A percentile compares a stretch with the other conserved stretches of the same genome.
phyloP scores from a whole-genome alignment of 2,797 vertebrate species.

The Poecilia picta region DNA sequence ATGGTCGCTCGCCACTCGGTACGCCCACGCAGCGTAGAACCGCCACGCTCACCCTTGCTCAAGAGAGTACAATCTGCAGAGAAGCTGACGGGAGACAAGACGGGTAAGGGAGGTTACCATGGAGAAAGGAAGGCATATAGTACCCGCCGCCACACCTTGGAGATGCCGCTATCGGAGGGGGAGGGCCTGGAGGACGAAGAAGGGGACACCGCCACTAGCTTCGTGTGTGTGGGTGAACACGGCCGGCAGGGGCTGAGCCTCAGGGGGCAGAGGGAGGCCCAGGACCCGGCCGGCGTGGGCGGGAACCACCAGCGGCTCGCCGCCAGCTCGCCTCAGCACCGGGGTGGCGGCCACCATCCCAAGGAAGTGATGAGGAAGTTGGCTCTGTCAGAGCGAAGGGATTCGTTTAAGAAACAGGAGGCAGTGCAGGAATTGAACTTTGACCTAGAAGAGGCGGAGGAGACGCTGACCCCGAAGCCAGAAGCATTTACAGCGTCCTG shows the following conservation, averaged over 20 bases:
- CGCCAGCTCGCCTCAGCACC: slow-evolving; percentile 61
- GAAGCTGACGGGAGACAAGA: slow-evolving; percentile 77
- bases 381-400: slow-evolving; percentile 88
- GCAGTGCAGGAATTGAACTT: slow-evolving; percentile 92
- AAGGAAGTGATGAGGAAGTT: slow-evolving; percentile 89
- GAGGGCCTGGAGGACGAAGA: slow-evolving; percentile 69
- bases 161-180: slow-evolving; percentile 74
- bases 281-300: slow-evolving; percentile 57
- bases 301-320: slow-evolving; percentile 53
- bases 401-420: slow-evolving; percentile 95
- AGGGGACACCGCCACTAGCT: slow-evolving; percentile 58
- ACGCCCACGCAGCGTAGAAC: slow-evolving; percentile 80
- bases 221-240: slow-evolving; percentile 77
- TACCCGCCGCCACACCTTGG: slow-evolving; percentile 79
- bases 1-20: slow-evolving; percentile 83
- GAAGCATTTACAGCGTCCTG: slow-evolving; percentile 72
- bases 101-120: slow-evolving; percentile 61
- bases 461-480: slow-evolving; percentile 31
- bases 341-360: slow-evolving; percentile 66
- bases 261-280: slow-evolving; percentile 58
- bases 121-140: slow-evolving; percentile 77
- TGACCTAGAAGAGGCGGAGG: slow-evolving; percentile 78
- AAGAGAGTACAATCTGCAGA: slow-evolving; percentile 81
- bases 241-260: slow-evolving; percentile 71
- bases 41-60: slow-evolving; percentile 74